Conservation (phyloP, 2,888 invertebrate genomes). For the Charanyca ferruginea region DNA sequence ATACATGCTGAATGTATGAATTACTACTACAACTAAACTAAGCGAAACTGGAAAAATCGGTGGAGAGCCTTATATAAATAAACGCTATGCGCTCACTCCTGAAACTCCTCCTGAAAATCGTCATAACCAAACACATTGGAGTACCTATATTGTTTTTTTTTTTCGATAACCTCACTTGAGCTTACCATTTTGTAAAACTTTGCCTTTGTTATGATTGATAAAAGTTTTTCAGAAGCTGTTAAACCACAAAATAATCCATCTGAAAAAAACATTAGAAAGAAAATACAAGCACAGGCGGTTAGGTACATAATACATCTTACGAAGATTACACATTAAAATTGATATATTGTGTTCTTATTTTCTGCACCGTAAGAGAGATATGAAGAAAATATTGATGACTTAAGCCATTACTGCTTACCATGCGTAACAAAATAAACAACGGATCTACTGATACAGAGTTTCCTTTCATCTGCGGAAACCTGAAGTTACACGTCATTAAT, state of each 20-base stretch:
- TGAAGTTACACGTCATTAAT: slow-evolving; percentile 59
- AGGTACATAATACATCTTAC: slow-evolving; percentile 25
- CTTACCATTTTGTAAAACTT: not conserved
- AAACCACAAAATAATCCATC: slow-evolving; percentile 25
- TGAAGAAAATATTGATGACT: slow-evolving; percentile 55
- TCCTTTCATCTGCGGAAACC: slow-evolving; percentile 45
- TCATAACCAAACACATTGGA: too few relatives aligned
- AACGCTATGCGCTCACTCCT: too few relatives aligned
- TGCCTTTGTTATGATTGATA: slow-evolving; percentile 13
- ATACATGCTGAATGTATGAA: too few relatives aligned
- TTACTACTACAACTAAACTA: too few relatives aligned
- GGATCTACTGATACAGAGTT: slow-evolving; percentile 34
- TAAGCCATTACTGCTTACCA: slow-evolving; percentile 44
- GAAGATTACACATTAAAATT: slow-evolving; percentile 40
- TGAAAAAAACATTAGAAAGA: slow-evolving; percentile 19
- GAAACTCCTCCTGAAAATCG: too few relatives aligned
- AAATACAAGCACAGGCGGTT: slow-evolving; percentile 18
- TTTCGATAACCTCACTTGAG: too few relatives aligned
- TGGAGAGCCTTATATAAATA: too few relatives aligned
- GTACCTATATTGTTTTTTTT: too few relatives aligned
- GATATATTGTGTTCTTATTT: slow-evolving; percentile 32
- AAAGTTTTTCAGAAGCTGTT: slow-evolving; percentile 11
- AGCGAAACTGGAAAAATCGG: too few relatives aligned
- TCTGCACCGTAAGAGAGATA: slow-evolving; percentile 34
- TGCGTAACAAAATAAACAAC: slow-evolving; percentile 56